phyloP scores from a whole-genome alignment of 2,113 vertebrate species.

The Nematolebias whitei region DNA sequence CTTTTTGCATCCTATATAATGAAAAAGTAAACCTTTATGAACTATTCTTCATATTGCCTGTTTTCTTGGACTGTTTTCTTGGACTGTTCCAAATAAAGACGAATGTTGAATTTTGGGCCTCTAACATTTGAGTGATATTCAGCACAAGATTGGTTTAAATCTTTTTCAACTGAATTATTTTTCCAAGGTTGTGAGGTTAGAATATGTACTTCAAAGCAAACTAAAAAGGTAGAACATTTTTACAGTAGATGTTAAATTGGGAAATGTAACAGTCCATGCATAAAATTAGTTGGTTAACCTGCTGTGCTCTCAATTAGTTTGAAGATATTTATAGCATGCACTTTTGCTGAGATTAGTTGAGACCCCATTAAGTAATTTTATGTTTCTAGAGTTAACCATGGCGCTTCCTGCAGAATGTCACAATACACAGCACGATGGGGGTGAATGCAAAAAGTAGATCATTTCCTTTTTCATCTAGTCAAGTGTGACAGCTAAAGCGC shows the following conservation, averaged over 20 bases:
- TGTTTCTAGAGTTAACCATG: constrained; percentile 26
- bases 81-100: constrained; percentile 81
- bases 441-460: not conserved
- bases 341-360: constrained; percentile 64
- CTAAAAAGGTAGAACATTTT: constrained; percentile 7
- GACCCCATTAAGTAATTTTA: constrained; percentile 60
- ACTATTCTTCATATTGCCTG: constrained; percentile 84
- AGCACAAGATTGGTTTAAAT: not conserved
- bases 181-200: constrained; percentile 1
- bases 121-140: constrained; percentile 13
- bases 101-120: constrained; percentile 76
- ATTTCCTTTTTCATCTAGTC: not conserved
- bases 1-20: constrained; percentile 82
- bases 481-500: constrained; percentile 1
- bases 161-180: not conserved
- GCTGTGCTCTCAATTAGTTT: constrained; percentile 61
- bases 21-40: constrained; percentile 79
- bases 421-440: not conserved
- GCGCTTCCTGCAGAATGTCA: constrained; percentile 12
- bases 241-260: constrained; percentile 6
- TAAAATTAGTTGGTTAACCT: constrained; percentile 35
- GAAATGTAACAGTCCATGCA: constrained; percentile 4
- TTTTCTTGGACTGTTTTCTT: constrained; percentile 82
- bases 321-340: constrained; percentile 65
- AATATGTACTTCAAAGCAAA: not conserved